phyloP scores from a whole-genome alignment of 1,140 invertebrate genomes.

The Dendrolimus punctatus region DNA sequence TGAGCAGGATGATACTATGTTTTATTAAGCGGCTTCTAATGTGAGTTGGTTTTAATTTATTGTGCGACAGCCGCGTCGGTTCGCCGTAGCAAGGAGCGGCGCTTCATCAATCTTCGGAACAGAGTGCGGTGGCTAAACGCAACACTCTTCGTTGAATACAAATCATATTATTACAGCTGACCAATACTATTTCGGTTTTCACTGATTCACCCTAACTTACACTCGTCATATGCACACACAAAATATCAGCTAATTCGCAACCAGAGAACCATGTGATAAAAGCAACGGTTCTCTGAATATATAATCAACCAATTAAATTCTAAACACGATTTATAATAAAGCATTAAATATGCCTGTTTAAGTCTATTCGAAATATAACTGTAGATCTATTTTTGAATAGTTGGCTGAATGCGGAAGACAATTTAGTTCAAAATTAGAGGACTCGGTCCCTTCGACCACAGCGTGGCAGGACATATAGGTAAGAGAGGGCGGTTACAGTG shows the following conservation, averaged over 20 bases:
- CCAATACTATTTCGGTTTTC: slow-evolving; percentile 13
- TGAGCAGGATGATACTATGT: slow-evolving; percentile 41
- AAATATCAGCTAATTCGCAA: too few relatives aligned
- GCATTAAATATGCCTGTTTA: too few relatives aligned
- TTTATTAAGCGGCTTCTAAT: slow-evolving; percentile 55
- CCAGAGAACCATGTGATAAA: too few relatives aligned
- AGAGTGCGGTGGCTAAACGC: slow-evolving; percentile 39
- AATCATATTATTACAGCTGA: slow-evolving; percentile 18
- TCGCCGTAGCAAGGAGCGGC: slow-evolving; percentile 37
- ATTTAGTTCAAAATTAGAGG: slow-evolving; percentile 11
- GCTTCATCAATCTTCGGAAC: slow-evolving; percentile 57
- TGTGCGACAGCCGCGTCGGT: slow-evolving; percentile 55
- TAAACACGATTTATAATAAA: too few relatives aligned
- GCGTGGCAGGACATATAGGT: slow-evolving; percentile 9
- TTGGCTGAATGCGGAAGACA: slow-evolving; percentile 3
- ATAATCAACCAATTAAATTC: too few relatives aligned
- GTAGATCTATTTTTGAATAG: background rate
- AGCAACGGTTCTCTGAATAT: too few relatives aligned
- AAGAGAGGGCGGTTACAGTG: slow-evolving; percentile 2
- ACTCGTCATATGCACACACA: too few relatives aligned
- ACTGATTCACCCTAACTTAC: slow-evolving; percentile 3
- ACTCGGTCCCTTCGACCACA: slow-evolving; percentile 5
- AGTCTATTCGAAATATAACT: too few relatives aligned
- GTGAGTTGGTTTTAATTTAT: slow-evolving; percentile 65
- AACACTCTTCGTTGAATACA: slow-evolving; percentile 28